Conservation (phyloP, 2,113 vertebrate genomes). For the Pseudolaguvia tuberculata region DNA sequence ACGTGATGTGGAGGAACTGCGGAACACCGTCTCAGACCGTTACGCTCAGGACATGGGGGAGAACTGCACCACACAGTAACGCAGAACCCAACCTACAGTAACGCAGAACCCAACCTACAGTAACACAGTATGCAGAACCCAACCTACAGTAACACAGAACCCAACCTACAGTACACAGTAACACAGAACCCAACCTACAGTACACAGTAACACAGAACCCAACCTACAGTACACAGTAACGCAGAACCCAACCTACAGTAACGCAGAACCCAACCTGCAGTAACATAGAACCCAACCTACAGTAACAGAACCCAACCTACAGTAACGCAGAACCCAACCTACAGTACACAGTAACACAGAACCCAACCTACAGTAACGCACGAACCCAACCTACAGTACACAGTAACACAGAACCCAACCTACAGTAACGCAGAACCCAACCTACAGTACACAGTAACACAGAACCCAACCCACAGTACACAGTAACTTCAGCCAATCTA, state of each 20-base stretch:
- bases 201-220: neutral
- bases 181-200: neutral
- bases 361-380: neutral
- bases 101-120: neutral
- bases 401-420: neutral
- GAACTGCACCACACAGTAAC: constrained; percentile 83
- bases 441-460: neutral
- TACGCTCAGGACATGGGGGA: constrained; percentile 99
- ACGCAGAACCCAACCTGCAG: neutral
- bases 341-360: neutral
- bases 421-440: neutral
- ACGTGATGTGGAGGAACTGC: constrained; percentile 85
- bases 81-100: neutral
- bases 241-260: neutral
- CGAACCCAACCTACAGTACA: too few species aligned
- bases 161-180: neutral
- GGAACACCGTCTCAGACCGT: constrained; percentile 87
- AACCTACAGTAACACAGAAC: neutral
- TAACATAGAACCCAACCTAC: neutral
- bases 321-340: neutral
- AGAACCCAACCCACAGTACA: neutral
- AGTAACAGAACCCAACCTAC: too few species aligned
- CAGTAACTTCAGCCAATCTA: too few species aligned
- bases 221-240: neutral
- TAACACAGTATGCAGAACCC: neutral